Evolutionary conservation across 2,888 invertebrate genomes (phyloP).

Genomic region (Ommatoiulus sabulosus): DNA sequence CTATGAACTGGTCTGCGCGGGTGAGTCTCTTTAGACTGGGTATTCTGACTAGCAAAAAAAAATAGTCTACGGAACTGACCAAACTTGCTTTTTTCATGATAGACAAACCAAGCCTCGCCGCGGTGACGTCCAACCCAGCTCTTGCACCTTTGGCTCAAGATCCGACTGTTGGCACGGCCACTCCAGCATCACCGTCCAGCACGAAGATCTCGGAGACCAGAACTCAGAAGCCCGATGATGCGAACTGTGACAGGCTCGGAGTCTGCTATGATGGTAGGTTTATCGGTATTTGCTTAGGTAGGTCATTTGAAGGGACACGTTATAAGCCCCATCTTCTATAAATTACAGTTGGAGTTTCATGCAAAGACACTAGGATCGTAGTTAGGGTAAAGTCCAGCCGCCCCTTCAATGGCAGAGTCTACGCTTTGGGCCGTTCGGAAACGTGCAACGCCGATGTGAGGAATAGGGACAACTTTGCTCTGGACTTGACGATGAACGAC

Average conservation of each 20-base stretch:
- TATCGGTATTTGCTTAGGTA: neutral
- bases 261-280: constrained; percentile 91
- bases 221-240: constrained; percentile 73
- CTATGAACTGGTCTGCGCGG: constrained; percentile 91
- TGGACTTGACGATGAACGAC: constrained; percentile 92
- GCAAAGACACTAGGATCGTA: constrained; percentile 93
- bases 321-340: constrained; percentile 8
- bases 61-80: neutral
- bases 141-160: neutral
- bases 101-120: neutral
- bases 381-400: constrained; percentile 93
- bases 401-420: constrained; percentile 94
- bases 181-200: constrained; percentile 57
- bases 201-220: constrained; percentile 54
- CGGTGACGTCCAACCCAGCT: constrained; percentile 18
- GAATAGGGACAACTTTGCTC: constrained; percentile 90
- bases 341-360: constrained; percentile 85
- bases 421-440: constrained; percentile 91
- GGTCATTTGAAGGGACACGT: neutral
- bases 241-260: constrained; percentile 93
- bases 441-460: constrained; percentile 95
- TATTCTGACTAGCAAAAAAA: neutral
- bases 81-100: neutral
- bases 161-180: constrained; percentile 60
- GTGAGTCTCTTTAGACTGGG: constrained; percentile 71